Evolutionary conservation across 2,888 invertebrate genomes (phyloP), one percentile per base, ranked within the genome.

Genomic region (Pseudococcus longispinus): DNA sequence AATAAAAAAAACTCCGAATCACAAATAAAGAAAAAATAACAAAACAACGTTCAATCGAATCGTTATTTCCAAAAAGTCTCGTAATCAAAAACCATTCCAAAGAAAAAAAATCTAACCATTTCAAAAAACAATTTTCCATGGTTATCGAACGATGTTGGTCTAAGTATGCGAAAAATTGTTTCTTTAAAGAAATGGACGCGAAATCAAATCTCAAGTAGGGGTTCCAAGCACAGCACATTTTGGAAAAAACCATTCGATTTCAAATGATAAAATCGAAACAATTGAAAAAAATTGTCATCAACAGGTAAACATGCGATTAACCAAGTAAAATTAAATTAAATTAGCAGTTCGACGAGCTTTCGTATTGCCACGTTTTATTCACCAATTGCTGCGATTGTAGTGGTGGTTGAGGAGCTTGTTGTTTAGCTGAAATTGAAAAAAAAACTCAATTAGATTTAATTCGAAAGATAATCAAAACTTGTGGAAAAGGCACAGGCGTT

Each of bases 351-450:
- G 87, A 87, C 55, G 83, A 20, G 15, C 42, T 83, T 44, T 87
- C 87, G 8, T 5, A 80, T 44, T 55, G 87, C 87, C 87, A 87
- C 51, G 44, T 13, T 44, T 42, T 82, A 82, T 87, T 87, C 29
- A 23, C 51, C 46, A 32, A 29, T 51, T 83, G 29, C 23, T 65
- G 83, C 15, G 44, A n/a, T 65, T 82, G 51, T 23, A 87, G 26
- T 18, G 87, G 87, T 20, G 87, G 87, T 70, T 87, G 82, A 18
- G 87, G 87, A 83, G 87, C 87, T 65, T 83, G 87, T 60, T 82
- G 83, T 87, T 87, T 87, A n/a, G 87, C 87, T 65, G 20, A 32
- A 32, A 44, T 20, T 20, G 6, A 60, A 23, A 13, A 2, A 23
- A 23, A 13, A 23, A 60, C 4, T 55, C 0, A 60, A 60, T 60